Percentiles rank a stretch among this genome's conserved stretches.
Conservation (phyloP, 2,113 vertebrate genomes). For the Poeciliopsis prolifica region DNA sequence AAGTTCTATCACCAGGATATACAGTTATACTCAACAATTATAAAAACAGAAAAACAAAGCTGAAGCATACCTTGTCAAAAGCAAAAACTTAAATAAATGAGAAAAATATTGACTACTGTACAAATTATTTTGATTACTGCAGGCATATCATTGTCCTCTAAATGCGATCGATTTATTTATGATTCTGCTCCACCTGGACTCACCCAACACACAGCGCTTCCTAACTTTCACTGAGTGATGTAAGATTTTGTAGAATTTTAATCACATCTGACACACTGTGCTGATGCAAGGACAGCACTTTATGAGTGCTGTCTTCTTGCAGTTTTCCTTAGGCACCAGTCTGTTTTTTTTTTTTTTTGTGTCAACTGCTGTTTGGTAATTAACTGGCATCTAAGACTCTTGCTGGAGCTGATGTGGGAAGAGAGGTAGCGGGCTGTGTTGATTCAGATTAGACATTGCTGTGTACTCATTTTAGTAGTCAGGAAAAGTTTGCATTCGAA, state of each 20-base stretch:
- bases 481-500: not conserved
- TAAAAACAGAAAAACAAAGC: too few species aligned
- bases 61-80: too few species aligned
- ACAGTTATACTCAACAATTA: too few species aligned
- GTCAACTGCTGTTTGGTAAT: slow-evolving; percentile 14
- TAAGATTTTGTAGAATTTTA: slow-evolving; percentile 1
- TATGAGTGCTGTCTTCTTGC: slow-evolving; percentile 10
- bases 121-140: not conserved
- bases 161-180: not conserved
- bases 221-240: not conserved
- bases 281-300: slow-evolving; percentile 5
- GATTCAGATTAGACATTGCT: slow-evolving; percentile 15
- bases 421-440: slow-evolving; percentile 5
- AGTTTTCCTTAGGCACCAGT: slow-evolving; percentile 4
- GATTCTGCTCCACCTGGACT: not conserved
- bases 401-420: slow-evolving; percentile 5
- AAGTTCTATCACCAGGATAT: too few species aligned
- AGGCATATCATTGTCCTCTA: not conserved
- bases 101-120: too few species aligned
- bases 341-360: slow-evolving; percentile 4
- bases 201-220: not conserved
- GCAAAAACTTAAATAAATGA: too few species aligned
- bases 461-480: slow-evolving; percentile 3
- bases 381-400: slow-evolving; percentile 12
- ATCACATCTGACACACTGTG: slow-evolving; percentile 1